Evolutionary conservation across 2,888 invertebrate genomes (phyloP).

Genomic region (Thecocarcelia acutangulata): DNA sequence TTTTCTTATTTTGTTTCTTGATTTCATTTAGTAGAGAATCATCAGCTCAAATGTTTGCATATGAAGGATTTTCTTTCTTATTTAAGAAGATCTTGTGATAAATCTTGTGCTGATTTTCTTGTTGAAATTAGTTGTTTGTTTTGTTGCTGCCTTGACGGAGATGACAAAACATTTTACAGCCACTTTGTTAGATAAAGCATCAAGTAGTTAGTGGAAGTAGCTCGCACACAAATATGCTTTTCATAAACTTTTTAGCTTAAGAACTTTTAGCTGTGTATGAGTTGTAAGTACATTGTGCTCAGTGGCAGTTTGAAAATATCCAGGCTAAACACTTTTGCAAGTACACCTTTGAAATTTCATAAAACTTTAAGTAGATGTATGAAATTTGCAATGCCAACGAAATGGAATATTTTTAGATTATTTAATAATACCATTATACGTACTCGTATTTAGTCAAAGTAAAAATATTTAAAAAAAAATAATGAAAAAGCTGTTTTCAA

Average conservation of each 20-base stretch:
- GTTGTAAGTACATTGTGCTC: background rate
- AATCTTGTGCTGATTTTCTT: constrained; percentile 37
- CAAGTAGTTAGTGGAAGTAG: background rate
- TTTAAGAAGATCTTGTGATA: constrained; percentile 21
- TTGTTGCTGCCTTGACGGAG: constrained; percentile 18
- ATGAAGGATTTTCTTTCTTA: constrained; percentile 40
- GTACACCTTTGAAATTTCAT: background rate
- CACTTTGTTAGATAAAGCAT: constrained; percentile 34
- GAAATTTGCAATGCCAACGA: too few relatives aligned
- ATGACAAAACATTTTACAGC: constrained; percentile 58
- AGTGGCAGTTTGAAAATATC: background rate
- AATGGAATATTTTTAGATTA: too few relatives aligned
- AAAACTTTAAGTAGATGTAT: too few relatives aligned
- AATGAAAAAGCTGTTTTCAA: too few relatives aligned
- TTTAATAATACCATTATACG: too few relatives aligned
- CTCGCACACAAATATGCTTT: background rate
- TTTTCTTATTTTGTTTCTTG: background rate
- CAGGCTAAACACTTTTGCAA: background rate
- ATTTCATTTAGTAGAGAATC: constrained; percentile 47
- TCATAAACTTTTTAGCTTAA: constrained; percentile 6
- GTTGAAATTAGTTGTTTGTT: constrained; percentile 37
- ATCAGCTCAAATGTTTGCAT: constrained; percentile 60
- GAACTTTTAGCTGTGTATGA: background rate
- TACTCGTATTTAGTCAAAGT: too few relatives aligned
- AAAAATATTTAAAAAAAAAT: too few relatives aligned